Percentiles rank a stretch among this genome's conserved stretches.
Conservation (phyloP, 2,797 vertebrate genomes). For the Chromis chromis region DNA sequence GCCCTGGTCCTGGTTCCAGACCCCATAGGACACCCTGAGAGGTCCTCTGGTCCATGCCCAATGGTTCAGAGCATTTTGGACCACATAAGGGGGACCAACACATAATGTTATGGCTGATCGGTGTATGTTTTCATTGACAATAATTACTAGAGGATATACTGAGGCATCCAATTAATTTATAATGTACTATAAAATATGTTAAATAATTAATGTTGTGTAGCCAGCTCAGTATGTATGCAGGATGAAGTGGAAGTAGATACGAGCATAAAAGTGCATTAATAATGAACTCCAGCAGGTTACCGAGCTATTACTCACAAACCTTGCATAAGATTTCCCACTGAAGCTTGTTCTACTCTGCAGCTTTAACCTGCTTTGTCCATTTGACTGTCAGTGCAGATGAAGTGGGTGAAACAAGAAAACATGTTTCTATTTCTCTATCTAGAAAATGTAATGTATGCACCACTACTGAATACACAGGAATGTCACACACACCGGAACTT, state of each 20-base stretch:
- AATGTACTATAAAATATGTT: slow-evolving; percentile 7
- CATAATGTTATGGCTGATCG: too few species aligned
- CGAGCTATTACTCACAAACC: slow-evolving; percentile 15
- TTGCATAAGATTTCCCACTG: slow-evolving; percentile 13
- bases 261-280: slow-evolving; percentile 30
- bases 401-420: slow-evolving; percentile 13
- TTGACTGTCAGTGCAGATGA: slow-evolving; percentile 17
- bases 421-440: slow-evolving; percentile 11
- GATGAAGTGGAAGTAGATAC: slow-evolving; percentile 15
- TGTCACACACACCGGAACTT: slow-evolving; percentile 34
- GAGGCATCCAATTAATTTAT: background rate
- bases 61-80: too few species aligned
- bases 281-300: slow-evolving; percentile 26
- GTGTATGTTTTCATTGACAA: background rate
- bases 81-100: too few species aligned
- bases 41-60: too few species aligned
- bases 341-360: slow-evolving; percentile 11
- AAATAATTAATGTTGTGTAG: slow-evolving; percentile 17
- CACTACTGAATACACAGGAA: slow-evolving; percentile 47
- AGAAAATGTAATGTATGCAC: slow-evolving; percentile 41
- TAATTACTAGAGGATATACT: too few species aligned
- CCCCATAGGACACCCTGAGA: too few species aligned
- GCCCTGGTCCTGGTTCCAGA: too few species aligned
- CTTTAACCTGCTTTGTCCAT: slow-evolving; percentile 18
- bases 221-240: slow-evolving; percentile 1